Conservation (phyloP, 2,797 vertebrate genomes). For the Synaphobranchus kaupii region DNA sequence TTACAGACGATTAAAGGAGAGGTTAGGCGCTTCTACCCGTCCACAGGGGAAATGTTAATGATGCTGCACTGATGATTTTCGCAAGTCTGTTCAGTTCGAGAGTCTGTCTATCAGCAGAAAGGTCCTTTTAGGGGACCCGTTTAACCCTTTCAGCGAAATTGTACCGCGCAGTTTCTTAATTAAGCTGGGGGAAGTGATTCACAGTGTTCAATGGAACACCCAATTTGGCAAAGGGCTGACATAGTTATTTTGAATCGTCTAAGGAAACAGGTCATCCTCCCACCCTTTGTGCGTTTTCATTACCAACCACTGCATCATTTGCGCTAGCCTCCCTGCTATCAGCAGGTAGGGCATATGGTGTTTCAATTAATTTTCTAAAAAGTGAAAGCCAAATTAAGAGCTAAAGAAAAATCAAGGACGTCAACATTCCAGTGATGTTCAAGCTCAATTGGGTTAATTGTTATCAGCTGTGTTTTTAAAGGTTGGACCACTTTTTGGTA, state of each 20-base stretch:
- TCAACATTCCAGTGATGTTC: neutral
- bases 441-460: neutral
- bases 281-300: neutral
- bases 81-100: neutral
- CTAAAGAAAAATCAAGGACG: neutral
- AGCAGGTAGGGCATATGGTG: too few relatives aligned
- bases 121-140: constrained; percentile 34
- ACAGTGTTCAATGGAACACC: constrained; percentile 52
- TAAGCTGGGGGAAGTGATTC: constrained; percentile 46
- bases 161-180: constrained; percentile 59
- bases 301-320: too few relatives aligned
- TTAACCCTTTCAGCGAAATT: constrained; percentile 40
- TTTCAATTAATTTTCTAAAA: too few relatives aligned
- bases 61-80: neutral
- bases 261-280: neutral
- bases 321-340: too few relatives aligned
- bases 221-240: constrained; percentile 44
- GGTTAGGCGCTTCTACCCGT: neutral
- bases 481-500: neutral
- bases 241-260: neutral
- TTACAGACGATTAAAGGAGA: too few relatives aligned
- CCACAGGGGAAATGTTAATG: neutral
- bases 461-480: neutral
- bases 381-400: neutral
- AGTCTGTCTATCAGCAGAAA: neutral